Evolutionary conservation across 2,113 vertebrate species (phyloP).

Genomic region (Vimba vimba): DNA sequence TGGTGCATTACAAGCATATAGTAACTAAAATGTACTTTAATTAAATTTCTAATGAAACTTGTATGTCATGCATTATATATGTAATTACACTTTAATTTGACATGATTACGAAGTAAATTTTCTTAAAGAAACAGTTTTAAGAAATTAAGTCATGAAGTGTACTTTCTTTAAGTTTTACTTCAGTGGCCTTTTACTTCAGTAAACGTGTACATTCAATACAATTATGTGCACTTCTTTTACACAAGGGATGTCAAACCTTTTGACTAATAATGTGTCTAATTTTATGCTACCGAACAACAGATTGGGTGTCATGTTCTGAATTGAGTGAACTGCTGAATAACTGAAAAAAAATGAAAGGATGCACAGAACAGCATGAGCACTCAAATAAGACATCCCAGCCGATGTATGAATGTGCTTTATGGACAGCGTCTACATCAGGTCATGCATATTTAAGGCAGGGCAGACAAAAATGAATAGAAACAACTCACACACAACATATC

Average conservation of each 20-base stretch:
- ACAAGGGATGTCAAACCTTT: neutral
- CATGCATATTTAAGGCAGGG: neutral
- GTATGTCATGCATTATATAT: no score
- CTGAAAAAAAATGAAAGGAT: neutral
- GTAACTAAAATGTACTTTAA: no score
- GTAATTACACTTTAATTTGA: no score
- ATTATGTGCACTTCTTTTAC: neutral
- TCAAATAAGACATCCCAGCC: conserved; percentile 4
- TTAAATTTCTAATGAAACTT: no score
- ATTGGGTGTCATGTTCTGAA: no score
- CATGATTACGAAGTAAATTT: no score
- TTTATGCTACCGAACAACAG: no score
- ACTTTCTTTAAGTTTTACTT: neutral
- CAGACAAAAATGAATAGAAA: conserved; percentile 18
- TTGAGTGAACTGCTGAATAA: no score
- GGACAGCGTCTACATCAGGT: neutral
- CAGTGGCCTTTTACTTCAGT: neutral
- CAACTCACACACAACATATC: neutral
- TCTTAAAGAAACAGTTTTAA: neutral
- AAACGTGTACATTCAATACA: neutral
- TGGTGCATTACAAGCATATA: no score
- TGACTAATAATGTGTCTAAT: neutral
- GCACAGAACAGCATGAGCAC: neutral
- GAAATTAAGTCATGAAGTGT: neutral
- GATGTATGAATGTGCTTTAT: neutral